Evolutionary conservation across 1,140 invertebrate genomes (phyloP).

Genomic region (Chelonus insularis): DNA sequence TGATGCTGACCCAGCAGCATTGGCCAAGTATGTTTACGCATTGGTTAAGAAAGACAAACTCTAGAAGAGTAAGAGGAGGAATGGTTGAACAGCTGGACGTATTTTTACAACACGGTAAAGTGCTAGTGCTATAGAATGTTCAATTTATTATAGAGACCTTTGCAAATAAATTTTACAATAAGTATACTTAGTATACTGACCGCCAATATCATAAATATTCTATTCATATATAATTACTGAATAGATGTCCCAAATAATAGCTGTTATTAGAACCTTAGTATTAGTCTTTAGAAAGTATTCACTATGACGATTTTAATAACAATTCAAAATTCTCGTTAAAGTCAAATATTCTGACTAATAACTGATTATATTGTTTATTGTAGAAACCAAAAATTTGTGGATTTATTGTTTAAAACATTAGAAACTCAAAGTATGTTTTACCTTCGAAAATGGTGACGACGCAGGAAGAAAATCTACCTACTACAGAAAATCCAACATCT

Average conservation of each 20-base stretch:
- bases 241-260: no score
- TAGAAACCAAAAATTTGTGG: conserved; percentile 93
- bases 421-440: conserved; percentile 76
- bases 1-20: conserved; percentile 93
- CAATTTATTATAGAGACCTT: no score
- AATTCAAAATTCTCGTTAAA: no score
- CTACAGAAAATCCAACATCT: conserved; percentile 44
- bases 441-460: conserved; percentile 39
- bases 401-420: conserved; percentile 83
- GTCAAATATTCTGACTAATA: no score
- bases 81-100: conserved; percentile 95
- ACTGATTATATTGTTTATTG: conserved; percentile 36
- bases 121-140: not conserved
- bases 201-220: no score
- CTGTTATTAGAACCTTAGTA: no score
- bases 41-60: conserved; percentile 95
- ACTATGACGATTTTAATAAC: no score
- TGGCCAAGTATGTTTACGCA: conserved; percentile 96
- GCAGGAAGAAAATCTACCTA: conserved; percentile 49
- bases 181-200: no score
- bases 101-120: conserved; percentile 83
- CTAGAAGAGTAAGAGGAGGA: conserved; percentile 79
- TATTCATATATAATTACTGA: no score
- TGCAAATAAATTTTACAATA: no score
- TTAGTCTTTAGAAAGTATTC: no score